These are phyloP conservation scores for Stichopus horrens DNA, from an alignment of 53 echinoderm and acorn worm species.

Conservation along the genomic window DNA sequence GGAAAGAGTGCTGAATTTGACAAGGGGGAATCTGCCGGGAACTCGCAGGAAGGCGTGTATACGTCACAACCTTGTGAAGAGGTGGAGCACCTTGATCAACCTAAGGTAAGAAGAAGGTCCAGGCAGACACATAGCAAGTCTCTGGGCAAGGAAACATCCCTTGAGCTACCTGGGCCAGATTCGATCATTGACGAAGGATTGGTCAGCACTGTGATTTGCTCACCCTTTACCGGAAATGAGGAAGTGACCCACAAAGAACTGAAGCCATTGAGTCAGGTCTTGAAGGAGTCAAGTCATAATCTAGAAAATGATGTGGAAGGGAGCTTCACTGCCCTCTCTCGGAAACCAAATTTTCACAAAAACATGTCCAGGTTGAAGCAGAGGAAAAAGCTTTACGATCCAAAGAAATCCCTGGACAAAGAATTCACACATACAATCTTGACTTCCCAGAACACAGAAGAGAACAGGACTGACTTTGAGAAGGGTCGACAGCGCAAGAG, in stretches of 20 bases:
- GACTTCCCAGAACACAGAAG: neutral
- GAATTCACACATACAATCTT: constrained; percentile 11
- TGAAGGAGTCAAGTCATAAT: constrained; percentile 19
- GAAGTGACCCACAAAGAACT: neutral
- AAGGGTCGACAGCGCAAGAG: neutral
- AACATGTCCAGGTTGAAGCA: constrained; percentile 2
- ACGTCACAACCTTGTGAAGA: neutral
- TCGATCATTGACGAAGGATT: neutral
- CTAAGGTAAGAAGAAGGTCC: constrained; percentile 3
- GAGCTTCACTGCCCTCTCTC: neutral
- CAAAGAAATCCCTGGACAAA: constrained; percentile 38
- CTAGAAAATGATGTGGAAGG: neutral
- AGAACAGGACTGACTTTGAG: neutral
- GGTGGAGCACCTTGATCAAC: neutral
- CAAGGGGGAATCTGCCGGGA: neutral
- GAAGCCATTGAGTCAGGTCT: constrained; percentile 17
- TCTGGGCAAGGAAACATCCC: neutral
- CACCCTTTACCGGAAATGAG: constrained; percentile 7
- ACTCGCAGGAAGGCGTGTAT: neutral
- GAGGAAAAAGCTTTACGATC: constrained; percentile 31
- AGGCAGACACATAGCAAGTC: constrained; percentile 6
- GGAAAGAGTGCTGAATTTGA: neutral
- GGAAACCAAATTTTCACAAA: constrained; percentile 20
- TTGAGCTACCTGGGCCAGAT: too few species aligned
- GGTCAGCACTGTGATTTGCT: neutral